Evolutionary conservation across 1,140 invertebrate genomes (phyloP), one percentile per base, ranked within the genome.

Genomic region (Drosophila kohkoa): DNA sequence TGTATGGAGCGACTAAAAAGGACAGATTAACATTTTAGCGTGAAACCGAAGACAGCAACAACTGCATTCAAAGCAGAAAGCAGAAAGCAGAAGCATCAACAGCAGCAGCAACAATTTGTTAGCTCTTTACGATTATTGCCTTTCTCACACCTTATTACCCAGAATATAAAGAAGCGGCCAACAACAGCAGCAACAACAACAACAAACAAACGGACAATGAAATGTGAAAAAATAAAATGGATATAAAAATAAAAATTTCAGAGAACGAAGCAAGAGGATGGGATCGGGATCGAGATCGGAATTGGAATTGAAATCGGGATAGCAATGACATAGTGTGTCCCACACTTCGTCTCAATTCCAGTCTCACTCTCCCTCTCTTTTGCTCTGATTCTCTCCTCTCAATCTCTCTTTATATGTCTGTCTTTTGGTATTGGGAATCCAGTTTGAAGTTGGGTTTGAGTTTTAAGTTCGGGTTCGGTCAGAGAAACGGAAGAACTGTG

Each of bases 101-200:
- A 75, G 45, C 75, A 59, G 70, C 76, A 77, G 79, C 82, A 85
- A 91, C 88, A 91, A 91, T 91, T 91, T 91, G 88, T 91, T 91
- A 78, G 81, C 81, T 88, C 88, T 91, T 91, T 91, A 91, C 83
- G 88, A 91, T 91, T 91, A 91, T 91, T 91, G 88, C 88, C 89
- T 91, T 91, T 91, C 88, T 91, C 88, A 88, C 88, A 91, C 88
- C 88, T 91, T 91, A 82, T 91, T 91, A 89, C 85, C 85, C 85
- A 81, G 85, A 89, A 89, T 85, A 89, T 89, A 89, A 89, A 89
- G 85, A 89, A 75, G 69, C 85, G 72, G 67, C 8, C 52, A 55
- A 52, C 25, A 54, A 25, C 67, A 69, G 43, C 80, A 70, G 1
- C 15, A 15, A 15, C 15, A 15, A 15, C 15, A 15, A 63, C 70